phyloP scores from a whole-genome alignment of 2,797 vertebrate genomes.

The Cephalopachus bancanus region DNA sequence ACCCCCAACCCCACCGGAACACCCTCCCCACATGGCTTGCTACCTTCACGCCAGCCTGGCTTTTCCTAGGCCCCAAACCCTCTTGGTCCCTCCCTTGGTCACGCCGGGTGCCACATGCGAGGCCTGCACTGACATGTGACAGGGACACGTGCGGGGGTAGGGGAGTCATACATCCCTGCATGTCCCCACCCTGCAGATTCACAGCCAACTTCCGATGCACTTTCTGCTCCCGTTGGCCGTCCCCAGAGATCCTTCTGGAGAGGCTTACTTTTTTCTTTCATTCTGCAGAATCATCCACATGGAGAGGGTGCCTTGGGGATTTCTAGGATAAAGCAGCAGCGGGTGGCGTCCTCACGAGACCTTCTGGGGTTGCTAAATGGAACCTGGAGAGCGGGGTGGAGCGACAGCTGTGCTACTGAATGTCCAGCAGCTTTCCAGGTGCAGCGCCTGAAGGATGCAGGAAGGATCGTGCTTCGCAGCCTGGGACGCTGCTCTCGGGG shows the following conservation, averaged over 20 bases:
- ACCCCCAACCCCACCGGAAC: no score
- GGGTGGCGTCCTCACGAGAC: fast-evolving
- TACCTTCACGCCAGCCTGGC: neutral
- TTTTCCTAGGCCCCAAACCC: neutral
- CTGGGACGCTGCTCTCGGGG: fast-evolving
- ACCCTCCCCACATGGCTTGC: neutral
- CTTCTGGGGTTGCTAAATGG: neutral
- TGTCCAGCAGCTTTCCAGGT: neutral
- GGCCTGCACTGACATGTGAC: fast-evolving
- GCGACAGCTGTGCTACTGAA: no score
- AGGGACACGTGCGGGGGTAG: fast-evolving
- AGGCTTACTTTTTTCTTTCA: neutral
- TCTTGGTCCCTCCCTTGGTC: neutral
- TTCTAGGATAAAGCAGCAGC: fast-evolving
- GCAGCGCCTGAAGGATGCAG: neutral
- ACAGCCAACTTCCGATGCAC: neutral
- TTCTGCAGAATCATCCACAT: neutral
- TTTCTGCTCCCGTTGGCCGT: no score
- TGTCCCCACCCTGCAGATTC: neutral
- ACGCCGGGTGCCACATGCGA: neutral
- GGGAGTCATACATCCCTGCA: neutral
- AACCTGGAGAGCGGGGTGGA: neutral
- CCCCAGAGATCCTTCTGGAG: neutral
- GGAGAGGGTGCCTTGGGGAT: fast-evolving
- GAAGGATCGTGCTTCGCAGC: fast-evolving